Base-by-base conservation (phyloP, 1,140 invertebrate species). In the Eriosoma lanigerum region DNA sequence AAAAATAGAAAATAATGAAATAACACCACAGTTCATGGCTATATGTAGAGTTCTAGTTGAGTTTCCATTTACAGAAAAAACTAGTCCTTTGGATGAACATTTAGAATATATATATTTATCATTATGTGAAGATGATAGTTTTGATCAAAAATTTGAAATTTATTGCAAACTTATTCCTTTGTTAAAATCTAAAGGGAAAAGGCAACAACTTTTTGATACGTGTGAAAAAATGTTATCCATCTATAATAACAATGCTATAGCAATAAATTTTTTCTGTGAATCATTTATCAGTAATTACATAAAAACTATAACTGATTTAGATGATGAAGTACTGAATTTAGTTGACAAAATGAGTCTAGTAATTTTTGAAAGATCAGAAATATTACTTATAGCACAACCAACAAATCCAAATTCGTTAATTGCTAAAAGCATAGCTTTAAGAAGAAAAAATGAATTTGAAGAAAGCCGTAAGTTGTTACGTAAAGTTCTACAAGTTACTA, bases 111-210 rank as follows among this genome's bases (percentile, higher is more conserved):
- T 76, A 6, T 76, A 76, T 76, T 4, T 58, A 10, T 32, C 73
- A 13, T 60, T 76, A 8, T 76, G 73, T 46, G 21, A 60, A 24
- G 73, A 76, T n/a, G 54, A 76, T 24, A 60, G 15, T 58, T 76
- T 24, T 58, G 52, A 76, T 60, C 50, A 76, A 24, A 76, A 21
- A 44, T 76, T 76, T 60, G 73, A 76, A 58, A 24, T 76, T 19
- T 76, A 76, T 24, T 76, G 73, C 21, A 76, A 76, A 76, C 73
- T 76, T 46, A 26, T 76, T 60, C 73, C 73, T 15, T 32, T 76
- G 9, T 46, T 76, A 26, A 76, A 76, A 19, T 76, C 73, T 4
- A 76, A 76, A 60, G 73, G 73, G 5, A 76, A 76, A 46, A 76
- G 73, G 9, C 73, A 44, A 46, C 29, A 46, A 58, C 19, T 76